These are phyloP conservation scores for Daboia siamensis DNA, from an alignment of 2,113 vertebrate genomes.

Conservation along the genomic window DNA sequence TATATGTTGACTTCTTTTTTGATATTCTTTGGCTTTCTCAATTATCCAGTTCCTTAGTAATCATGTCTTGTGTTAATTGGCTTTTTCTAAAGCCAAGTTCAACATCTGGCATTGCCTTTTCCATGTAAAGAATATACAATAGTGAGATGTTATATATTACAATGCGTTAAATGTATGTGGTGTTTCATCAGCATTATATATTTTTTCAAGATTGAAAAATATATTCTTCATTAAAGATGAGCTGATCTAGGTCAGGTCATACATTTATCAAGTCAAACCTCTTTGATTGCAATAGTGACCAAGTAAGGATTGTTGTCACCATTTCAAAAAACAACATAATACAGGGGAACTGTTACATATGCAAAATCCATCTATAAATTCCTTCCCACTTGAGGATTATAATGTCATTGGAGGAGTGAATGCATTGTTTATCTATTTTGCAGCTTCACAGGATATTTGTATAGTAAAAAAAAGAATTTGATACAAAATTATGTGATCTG, in stretches of 20 bases:
- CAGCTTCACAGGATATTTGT: not conserved
- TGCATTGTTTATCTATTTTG: not conserved
- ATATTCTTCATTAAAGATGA: not conserved
- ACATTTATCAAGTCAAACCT: not conserved
- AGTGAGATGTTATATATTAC: not conserved
- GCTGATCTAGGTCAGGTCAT: not conserved
- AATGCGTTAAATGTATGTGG: not conserved
- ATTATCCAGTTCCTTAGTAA: not conserved
- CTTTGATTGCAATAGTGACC: not conserved
- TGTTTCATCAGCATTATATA: not conserved
- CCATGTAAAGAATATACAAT: not conserved
- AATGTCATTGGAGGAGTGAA: not conserved
- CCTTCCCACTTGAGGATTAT: not conserved
- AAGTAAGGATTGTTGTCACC: not conserved
- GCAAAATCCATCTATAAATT: not conserved
- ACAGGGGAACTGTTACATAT: not conserved
- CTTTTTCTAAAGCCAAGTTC: not conserved
- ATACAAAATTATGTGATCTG: not conserved
- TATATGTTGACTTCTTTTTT: not conserved
- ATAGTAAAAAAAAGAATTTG: not conserved
- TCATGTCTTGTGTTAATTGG: not conserved
- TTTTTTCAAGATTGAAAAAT: not conserved
- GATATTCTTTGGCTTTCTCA: not conserved
- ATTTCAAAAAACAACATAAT: not conserved
- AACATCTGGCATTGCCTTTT: not conserved